Evolutionary conservation across 2,797 vertebrate species (phyloP).

Genomic region (Syngnathus acus): DNA sequence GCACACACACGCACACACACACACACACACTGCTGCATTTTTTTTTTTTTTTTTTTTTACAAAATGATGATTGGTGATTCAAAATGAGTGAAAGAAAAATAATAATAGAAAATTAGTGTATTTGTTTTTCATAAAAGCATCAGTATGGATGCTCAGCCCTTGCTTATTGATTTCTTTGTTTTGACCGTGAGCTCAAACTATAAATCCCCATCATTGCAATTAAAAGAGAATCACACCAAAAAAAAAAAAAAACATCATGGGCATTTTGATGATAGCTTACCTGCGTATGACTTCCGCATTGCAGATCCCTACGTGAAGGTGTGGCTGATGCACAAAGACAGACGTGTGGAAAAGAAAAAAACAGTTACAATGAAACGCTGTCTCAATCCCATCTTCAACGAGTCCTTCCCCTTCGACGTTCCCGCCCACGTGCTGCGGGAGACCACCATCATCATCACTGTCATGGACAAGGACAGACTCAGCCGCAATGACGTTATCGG

Average conservation of each 20-base stretch:
- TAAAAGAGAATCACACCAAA: too few species aligned
- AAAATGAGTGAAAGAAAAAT: background rate
- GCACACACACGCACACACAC: too few species aligned
- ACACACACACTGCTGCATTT: background rate
- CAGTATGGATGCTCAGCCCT: background rate
- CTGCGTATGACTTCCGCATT: conserved; percentile 21
- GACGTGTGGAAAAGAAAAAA: conserved; percentile 97
- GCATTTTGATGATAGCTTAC: conserved; percentile 7
- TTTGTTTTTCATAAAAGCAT: background rate
- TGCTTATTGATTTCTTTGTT: too few species aligned
- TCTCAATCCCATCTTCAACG: conserved; percentile 94
- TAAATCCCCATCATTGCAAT: too few species aligned
- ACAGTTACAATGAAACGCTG: conserved; percentile 93
- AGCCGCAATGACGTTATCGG: conserved; percentile 97
- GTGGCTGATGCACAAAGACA: conserved; percentile 99
- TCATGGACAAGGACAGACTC: conserved; percentile 97
- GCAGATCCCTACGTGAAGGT: conserved; percentile 94
- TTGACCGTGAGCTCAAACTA: conserved; percentile 58
- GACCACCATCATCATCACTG: conserved; percentile 96
- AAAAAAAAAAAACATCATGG: conserved; percentile 11
- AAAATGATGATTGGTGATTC: too few species aligned
- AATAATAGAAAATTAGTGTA: background rate
- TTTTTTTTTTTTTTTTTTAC: too few species aligned
- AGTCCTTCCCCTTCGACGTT: conserved; percentile 94
- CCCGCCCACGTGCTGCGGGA: conserved; percentile 93